Conservation (phyloP, 2,797 vertebrate genomes). For the Rhynchonycteris naso region DNA sequence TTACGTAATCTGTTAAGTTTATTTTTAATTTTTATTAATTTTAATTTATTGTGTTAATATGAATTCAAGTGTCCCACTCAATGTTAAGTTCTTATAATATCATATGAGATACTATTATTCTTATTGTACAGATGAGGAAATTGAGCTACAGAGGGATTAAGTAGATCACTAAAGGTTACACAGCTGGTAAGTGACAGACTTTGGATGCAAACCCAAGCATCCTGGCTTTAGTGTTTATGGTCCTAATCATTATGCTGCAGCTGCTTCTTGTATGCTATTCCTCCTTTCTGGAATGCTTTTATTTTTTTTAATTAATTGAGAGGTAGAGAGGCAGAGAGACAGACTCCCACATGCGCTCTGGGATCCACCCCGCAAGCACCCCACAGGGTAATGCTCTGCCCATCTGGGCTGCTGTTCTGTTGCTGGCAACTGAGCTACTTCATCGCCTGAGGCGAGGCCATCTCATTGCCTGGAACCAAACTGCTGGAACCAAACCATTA, state of each 20-base stretch:
- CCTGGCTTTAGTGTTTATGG: background rate
- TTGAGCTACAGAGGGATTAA: slow-evolving; percentile 5
- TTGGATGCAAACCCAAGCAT: background rate
- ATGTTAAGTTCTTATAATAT: background rate
- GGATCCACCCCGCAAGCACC: too few species aligned
- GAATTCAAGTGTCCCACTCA: background rate
- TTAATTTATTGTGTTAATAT: too few species aligned
- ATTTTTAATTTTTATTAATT: too few species aligned
- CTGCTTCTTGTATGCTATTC: background rate
- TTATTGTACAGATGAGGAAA: slow-evolving; percentile 29
- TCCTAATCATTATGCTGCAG: background rate
- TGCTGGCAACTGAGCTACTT: too few species aligned
- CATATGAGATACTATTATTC: background rate
- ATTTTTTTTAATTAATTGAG: too few species aligned
- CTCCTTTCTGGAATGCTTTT: background rate
- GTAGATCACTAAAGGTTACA: background rate
- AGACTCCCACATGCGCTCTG: too few species aligned
- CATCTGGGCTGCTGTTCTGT: too few species aligned
- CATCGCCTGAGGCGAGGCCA: too few species aligned
- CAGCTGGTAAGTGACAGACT: background rate
- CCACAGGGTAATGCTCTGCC: too few species aligned
- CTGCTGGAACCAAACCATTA: too few species aligned
- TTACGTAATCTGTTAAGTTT: background rate
- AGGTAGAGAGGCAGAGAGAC: too few species aligned
- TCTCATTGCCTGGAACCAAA: too few species aligned